Conservation (phyloP, 1,140 invertebrate species). For the Temnothorax curvispinosus region DNA sequence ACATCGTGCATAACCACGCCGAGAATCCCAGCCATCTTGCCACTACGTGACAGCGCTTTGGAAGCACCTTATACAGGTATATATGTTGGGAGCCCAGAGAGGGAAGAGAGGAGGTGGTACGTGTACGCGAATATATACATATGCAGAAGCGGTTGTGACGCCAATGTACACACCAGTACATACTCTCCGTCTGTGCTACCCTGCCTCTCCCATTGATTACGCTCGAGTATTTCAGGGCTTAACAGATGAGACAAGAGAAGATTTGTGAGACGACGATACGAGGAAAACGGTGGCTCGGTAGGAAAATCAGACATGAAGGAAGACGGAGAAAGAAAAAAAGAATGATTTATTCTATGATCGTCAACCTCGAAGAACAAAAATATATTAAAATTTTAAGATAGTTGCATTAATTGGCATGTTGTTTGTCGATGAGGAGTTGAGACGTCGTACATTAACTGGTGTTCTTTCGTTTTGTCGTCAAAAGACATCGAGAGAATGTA, state of each 20-base stretch:
- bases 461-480: neutral
- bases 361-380: neutral
- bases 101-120: neutral
- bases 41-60: conserved; percentile 47
- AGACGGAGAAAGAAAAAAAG: neutral
- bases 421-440: neutral
- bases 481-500: neutral
- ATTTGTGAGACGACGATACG: conserved; percentile 70
- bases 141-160: conserved; percentile 48
- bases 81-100: neutral
- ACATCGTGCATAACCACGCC: conserved; percentile 26
- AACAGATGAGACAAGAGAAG: conserved; percentile 76
- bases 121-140: conserved; percentile 48
- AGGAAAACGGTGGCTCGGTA: conserved; percentile 10
- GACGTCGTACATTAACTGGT: neutral
- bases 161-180: conserved; percentile 48
- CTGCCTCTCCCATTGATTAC: conserved; percentile 70
- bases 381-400: neutral
- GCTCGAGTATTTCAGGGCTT: conserved; percentile 72
- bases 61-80: conserved; percentile 32
- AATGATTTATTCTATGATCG: neutral
- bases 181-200: neutral
- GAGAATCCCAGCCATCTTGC: conserved; percentile 40
- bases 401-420: neutral
- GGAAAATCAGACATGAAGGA: conserved; percentile 6